Evolutionary conservation across 2,113 vertebrate species (phyloP).

Genomic region (Paraplagusia blochii): DNA sequence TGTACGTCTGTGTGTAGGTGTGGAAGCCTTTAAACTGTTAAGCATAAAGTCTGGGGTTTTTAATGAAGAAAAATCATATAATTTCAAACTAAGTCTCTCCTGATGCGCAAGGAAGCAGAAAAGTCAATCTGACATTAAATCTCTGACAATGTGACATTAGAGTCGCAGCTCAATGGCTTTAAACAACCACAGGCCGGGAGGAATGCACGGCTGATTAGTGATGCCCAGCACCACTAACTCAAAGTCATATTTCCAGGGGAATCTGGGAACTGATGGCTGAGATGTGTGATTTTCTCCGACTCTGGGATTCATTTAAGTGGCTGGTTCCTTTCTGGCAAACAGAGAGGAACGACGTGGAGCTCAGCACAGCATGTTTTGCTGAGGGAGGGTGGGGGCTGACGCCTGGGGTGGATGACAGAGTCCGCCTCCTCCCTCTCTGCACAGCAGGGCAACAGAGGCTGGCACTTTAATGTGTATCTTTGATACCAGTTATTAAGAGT

Average conservation of each 20-base stretch:
- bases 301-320: conserved; percentile 34
- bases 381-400: conserved; percentile 46
- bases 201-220: conserved; percentile 46
- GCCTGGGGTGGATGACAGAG: conserved; percentile 31
- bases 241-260: conserved; percentile 37
- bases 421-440: conserved; percentile 35
- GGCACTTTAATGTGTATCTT: conserved; percentile 51
- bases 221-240: conserved; percentile 47
- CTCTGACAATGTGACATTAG: conserved; percentile 18
- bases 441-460: conserved; percentile 43
- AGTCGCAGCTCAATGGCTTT: conserved; percentile 25
- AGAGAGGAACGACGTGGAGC: conserved; percentile 9
- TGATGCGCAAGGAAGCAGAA: conserved; percentile 22
- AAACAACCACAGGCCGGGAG: conserved; percentile 9
- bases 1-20: neutral
- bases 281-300: conserved; percentile 52
- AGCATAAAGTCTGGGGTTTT: conserved; percentile 15
- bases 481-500: conserved; percentile 1
- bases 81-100: conserved; percentile 25
- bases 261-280: conserved; percentile 52
- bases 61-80: conserved; percentile 23
- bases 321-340: conserved; percentile 52
- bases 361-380: conserved; percentile 22
- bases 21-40: conserved; percentile 11
- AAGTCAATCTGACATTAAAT: conserved; percentile 30